Base-by-base conservation (phyloP, 1,140 invertebrate species). In the Bemisia tabaci region DNA sequence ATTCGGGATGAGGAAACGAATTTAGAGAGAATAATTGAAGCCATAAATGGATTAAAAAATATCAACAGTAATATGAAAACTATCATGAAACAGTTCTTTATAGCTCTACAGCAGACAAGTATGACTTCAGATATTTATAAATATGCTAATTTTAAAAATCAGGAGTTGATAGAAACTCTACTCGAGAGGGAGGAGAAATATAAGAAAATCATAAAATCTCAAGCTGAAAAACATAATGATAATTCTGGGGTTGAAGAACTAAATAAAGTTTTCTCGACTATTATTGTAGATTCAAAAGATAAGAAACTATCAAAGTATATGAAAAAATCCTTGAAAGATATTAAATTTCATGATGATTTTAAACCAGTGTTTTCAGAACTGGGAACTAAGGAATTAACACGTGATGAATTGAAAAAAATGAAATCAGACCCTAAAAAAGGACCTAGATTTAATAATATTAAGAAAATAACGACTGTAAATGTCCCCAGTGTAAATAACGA, bases 381-480 rank as follows among this genome's bases (percentile, higher is more conserved):
- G 11, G 60, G 60, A 61, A 61, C 60, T 61, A 61, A 61, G 60
- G 60, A 61, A 61, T 61, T 61, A 61, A 61, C 60, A 9, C 60
- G n/a, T 61, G 60, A 61, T 61, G 60, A 61, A 61, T 61, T 61
- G 60, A 61, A 65, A 48, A 33, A 65, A 65, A 65, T 65, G 26
- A 65, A 65, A 65, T 65, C 63, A 26, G 33, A 65, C 23, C 63
- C 63, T 39, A 65, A 65, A 65, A 65, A 65, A 65, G 63, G 63
- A 65, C 63, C 63, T 22, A 33, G 63, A 48, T 65, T 65, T 65
- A 65, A 63, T 63, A 63, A 63, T 63, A 63, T 63, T 11, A 63
- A 65, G 26, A 58, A 65, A 65, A 65, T 65, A 65, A 65, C 63
- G n/a, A 65, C 63, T 65, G 63, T 65, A 65, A 65, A 65, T 65